phyloP scores from a whole-genome alignment of 1,140 invertebrate genomes.

The Hestina assimilis region DNA sequence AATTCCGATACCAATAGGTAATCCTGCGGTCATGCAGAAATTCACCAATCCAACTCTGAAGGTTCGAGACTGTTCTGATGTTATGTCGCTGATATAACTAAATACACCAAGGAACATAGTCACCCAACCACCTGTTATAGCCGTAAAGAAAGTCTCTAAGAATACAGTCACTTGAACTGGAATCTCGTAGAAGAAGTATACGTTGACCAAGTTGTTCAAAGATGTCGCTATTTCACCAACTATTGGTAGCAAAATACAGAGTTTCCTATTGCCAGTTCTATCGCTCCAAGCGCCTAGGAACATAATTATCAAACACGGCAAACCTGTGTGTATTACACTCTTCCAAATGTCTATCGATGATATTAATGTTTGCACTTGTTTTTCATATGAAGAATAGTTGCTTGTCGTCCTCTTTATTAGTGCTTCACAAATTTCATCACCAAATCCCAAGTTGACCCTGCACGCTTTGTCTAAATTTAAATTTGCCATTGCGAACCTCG shows the following conservation, averaged over 20 bases:
- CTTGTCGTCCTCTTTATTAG: constrained; percentile 65
- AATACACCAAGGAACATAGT: constrained; percentile 94
- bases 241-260: constrained; percentile 90
- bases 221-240: constrained; percentile 88
- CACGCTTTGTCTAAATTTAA: constrained; percentile 82
- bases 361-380: constrained; percentile 78
- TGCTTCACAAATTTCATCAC: constrained; percentile 76
- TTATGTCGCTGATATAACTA: constrained; percentile 93
- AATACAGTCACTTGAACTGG: constrained; percentile 88
- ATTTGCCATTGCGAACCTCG: constrained; percentile 78
- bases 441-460: constrained; percentile 78
- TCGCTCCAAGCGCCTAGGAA: constrained; percentile 84
- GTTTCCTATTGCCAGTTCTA: constrained; percentile 85
- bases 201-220: constrained; percentile 86
- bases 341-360: constrained; percentile 79
- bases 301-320: constrained; percentile 79
- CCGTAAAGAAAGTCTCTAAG: constrained; percentile 82
- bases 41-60: constrained; percentile 90
- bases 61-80: constrained; percentile 87
- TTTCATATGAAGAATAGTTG: constrained; percentile 69
- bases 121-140: constrained; percentile 90
- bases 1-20: constrained; percentile 87
- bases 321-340: constrained; percentile 76
- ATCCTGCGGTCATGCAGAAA: constrained; percentile 87
- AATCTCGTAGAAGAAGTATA: constrained; percentile 86